Base-by-base conservation (phyloP, 2,888 invertebrate genomes). In the Lycia hirtaria region DNA sequence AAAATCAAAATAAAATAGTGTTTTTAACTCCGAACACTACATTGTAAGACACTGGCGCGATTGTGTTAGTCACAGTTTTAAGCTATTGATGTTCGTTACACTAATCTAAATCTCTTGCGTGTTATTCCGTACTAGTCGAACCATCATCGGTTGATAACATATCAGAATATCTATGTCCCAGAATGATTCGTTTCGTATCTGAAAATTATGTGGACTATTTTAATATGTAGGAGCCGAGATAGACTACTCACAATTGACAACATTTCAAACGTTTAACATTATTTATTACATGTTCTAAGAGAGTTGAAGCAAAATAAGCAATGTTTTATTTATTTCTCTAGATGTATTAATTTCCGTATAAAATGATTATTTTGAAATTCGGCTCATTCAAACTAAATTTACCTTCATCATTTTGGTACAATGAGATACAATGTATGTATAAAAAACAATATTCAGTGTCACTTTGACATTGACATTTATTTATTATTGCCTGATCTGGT, bases 31-130 rank as follows among this genome's bases (percentile, higher is more conserved):
- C 78, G 66, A 65, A 65, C 65, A 68, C 75, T 71, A 74, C 56
- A 71, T 68, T 50, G 55, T 65, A 64, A 67, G 70, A 77, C 77
- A 85, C 81, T 88, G 88, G 87, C 87, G 87, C 73, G 87, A 87
- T 83, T 81, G 82, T 85, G 84, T 85, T 83, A 81, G 75, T 80
- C 73, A 71, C 70, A 64, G 45, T 62, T 60, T n/a, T 54, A 67
- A 68, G 65, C 69, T 68, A 37, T 60, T n/a, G 60, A 48, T 40
- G 41, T 62, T 50, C 51, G 41, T 66, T 64, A 65, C 64, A 54
- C 53, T 62, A 58, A 65, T 57, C 63, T 67, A 62, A n/a, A 64
- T 48, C 48, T 63, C 72, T 72, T 81, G 79, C 51, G 43, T 35
- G 35, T 52, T 57, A 47, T 70, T 81, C 78, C 79, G 67, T 75